Conservation (phyloP, 2,113 vertebrate genomes). For the Poecilia latipinna region DNA sequence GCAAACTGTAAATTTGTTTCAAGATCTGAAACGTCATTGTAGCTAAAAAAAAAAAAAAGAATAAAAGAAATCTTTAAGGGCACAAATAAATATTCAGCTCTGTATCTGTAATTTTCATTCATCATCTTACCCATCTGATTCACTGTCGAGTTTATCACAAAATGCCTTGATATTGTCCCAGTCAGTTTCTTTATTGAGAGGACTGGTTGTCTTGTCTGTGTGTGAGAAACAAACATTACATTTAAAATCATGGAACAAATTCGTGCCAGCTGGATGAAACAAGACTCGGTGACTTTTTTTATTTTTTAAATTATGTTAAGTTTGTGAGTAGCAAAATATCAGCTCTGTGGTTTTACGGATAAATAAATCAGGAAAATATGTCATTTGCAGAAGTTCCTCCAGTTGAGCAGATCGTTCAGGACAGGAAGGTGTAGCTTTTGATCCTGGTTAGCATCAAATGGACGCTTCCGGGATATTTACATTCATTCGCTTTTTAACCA, state of each 20-base stretch:
- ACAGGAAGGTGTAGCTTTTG: neutral
- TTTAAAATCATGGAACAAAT: neutral
- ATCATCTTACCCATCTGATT: constrained; percentile 88
- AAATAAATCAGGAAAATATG: neutral
- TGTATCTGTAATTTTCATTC: neutral
- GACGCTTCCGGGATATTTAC: neutral
- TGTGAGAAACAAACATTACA: neutral
- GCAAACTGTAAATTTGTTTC: no score
- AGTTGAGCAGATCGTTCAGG: neutral
- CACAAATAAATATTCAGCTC: no score
- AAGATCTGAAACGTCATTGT: no score
- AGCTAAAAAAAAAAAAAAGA: no score
- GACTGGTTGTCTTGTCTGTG: constrained; percentile 93
- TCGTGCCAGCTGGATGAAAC: neutral
- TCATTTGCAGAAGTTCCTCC: neutral
- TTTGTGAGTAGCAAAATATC: neutral
- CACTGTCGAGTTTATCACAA: constrained; percentile 92
- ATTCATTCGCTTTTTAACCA: neutral
- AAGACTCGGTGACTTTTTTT: neutral
- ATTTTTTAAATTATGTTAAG: neutral
- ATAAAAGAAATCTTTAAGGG: neutral
- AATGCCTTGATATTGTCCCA: constrained; percentile 91
- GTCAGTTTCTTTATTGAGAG: constrained; percentile 91
- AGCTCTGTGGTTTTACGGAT: neutral
- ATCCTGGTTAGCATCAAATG: constrained; percentile 22